phyloP scores from a whole-genome alignment of 2,113 vertebrate species.

The Nothoprocta pentlandii region DNA sequence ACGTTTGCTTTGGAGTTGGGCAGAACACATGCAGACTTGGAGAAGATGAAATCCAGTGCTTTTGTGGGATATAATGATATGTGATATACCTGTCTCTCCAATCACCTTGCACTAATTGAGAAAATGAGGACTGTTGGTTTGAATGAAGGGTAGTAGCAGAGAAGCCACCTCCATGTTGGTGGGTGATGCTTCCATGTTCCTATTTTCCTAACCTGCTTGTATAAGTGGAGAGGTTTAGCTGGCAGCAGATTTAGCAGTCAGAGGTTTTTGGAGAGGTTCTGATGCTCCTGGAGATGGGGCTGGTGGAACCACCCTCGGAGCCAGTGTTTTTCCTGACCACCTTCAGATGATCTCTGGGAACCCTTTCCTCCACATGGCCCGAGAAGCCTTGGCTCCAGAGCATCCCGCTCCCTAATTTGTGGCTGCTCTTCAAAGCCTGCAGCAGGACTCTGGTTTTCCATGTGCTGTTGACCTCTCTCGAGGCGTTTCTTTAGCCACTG shows the following conservation, averaged over 20 bases:
- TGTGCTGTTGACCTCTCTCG: neutral
- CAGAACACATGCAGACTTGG: neutral
- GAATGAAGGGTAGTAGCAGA: neutral
- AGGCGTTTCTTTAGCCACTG: neutral
- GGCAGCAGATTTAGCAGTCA: neutral
- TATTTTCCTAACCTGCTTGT: neutral
- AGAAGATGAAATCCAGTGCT: neutral
- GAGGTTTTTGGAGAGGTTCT: no score
- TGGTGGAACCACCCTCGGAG: neutral
- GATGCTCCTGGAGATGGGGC: neutral
- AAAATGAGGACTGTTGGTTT: neutral
- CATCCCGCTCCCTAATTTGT: neutral
- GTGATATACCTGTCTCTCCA: neutral
- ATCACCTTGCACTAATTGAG: neutral
- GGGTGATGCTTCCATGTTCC: neutral
- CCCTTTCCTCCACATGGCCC: neutral
- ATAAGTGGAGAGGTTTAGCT: neutral
- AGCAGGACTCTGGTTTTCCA: neutral
- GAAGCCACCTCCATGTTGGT: neutral
- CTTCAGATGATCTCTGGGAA: neutral
- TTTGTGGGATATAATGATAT: neutral
- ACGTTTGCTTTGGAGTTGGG: neutral
- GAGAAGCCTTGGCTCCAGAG: neutral
- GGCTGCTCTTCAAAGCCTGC: neutral
- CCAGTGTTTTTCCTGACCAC: neutral